These are phyloP conservation scores for Falco concolor DNA, from an alignment of 2,797 vertebrate genomes.

Conservation along the genomic window DNA sequence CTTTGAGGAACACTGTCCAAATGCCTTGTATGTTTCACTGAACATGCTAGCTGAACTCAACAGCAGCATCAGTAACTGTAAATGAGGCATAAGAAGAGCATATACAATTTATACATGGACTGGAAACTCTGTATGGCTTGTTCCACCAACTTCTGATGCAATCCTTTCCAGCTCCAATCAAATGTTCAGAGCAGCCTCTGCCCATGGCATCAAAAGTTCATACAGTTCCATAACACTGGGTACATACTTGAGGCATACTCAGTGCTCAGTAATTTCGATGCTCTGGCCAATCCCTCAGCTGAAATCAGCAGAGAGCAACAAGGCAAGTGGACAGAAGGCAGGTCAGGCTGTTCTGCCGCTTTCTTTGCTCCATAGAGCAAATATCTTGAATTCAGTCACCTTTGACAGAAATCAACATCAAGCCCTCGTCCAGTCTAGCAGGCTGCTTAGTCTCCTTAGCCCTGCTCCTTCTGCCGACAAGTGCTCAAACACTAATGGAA, in stretches of 20 bases:
- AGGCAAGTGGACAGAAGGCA: not conserved
- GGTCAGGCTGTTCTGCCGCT: not conserved
- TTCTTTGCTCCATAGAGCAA: not conserved
- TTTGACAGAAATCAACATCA: not conserved
- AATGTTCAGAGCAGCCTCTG: not conserved
- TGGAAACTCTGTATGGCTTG: not conserved
- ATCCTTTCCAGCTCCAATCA: not conserved
- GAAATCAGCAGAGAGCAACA: not conserved
- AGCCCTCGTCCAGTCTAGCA: not conserved
- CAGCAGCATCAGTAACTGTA: not conserved
- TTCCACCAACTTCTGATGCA: not conserved
- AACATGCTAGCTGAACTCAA: not conserved
- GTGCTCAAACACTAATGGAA: not conserved
- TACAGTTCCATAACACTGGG: no score
- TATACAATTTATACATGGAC: not conserved
- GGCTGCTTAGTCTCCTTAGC: not conserved
- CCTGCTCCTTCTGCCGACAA: not conserved
- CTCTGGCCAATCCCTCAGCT: not conserved
- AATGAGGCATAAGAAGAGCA: not conserved
- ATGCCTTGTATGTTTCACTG: not conserved
- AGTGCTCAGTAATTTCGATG: not conserved
- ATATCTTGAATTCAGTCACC: not conserved
- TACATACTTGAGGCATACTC: not conserved
- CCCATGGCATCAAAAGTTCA: not conserved
- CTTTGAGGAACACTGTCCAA: not conserved